A percentile compares a stretch with the other conserved stretches of the same genome.
Conservation (phyloP, 2,797 vertebrate genomes). For the Sebastes jordani region DNA sequence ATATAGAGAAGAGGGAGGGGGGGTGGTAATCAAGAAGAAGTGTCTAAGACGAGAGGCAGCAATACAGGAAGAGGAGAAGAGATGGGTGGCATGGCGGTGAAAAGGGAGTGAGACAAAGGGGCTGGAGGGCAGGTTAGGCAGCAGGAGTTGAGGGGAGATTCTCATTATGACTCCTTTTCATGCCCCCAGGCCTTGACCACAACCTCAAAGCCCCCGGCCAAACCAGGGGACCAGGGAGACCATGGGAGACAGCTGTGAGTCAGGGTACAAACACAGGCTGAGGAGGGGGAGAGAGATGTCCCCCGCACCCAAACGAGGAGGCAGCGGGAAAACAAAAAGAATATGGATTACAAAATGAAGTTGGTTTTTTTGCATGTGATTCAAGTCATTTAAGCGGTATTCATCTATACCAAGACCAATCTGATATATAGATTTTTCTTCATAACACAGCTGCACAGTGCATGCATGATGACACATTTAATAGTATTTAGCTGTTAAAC, state of each 20-base stretch:
- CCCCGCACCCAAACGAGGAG: conserved; percentile 27
- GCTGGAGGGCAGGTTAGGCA: conserved; percentile 55
- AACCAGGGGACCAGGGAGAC: conserved; percentile 59
- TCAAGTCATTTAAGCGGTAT: neutral
- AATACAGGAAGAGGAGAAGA: conserved; percentile 8
- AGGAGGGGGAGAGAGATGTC: conserved; percentile 8
- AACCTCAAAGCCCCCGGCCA: conserved; percentile 70
- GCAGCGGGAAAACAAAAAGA: neutral
- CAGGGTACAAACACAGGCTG: conserved; percentile 49
- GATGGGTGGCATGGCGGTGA: conserved; percentile 35
- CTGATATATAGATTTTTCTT: neutral
- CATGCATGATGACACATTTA: neutral
- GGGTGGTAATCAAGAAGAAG: neutral
- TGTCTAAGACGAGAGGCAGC: conserved; percentile 12
- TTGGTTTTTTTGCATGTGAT: neutral
- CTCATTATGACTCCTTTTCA: conserved; percentile 64
- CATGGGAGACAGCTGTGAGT: conserved; percentile 59
- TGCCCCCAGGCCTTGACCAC: conserved; percentile 70
- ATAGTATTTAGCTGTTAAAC: neutral
- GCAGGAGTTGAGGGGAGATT: conserved; percentile 56
- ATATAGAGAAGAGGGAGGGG: neutral
- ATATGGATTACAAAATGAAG: neutral
- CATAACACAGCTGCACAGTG: neutral
- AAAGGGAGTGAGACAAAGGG: conserved; percentile 36
- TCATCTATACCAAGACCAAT: neutral